Base-by-base conservation (phyloP, 1,140 invertebrate genomes). In the Carcinoscorpius rotundicauda region DNA sequence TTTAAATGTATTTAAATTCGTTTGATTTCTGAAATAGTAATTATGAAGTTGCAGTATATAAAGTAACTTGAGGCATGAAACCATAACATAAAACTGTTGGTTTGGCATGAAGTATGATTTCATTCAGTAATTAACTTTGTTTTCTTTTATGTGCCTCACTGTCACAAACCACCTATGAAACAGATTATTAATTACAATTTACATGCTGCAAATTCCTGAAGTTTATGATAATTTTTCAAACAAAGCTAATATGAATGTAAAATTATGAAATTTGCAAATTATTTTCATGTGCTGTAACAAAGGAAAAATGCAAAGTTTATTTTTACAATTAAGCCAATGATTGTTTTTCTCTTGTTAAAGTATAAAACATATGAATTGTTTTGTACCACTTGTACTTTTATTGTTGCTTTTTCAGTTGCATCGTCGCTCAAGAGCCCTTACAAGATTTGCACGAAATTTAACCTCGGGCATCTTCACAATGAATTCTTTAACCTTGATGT, bases 401-500 rank as follows among this genome's bases (percentile, higher is more conserved):
- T n/a, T 63, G 66, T 70, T 58, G 52, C 64, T 8, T 59, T 77
- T 90, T 53, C 88, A 95, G 78, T 78, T 86, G 10, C 89, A 94
- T 73, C 82, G 91, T 70, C 85, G 87, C 73, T 84, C 86, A 0
- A 82, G 88, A 71, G 92, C 91, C 0, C 73, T 96, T 48, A 74
- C 85, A 5, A 87, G 76, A 51, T 74, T 81, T 62, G 70, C 71
- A n/a, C 71, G 71, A 49, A 56, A 63, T 57, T 78, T 82, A 0
- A 83, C 81, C 70, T 82, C 81, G 52, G 73, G 84, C 51, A 75
- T 74, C 0, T 82, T 82, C 69, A 73, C 78, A 53, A 82, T 87
- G 0, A 83, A 84, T 66, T 76, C 83, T 0, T 83, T 84, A 71
- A 88, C 87, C 1, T 73, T 95, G 0, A 88, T 85, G 0, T 85